Conservation (phyloP, 1,140 invertebrate species). For the Leptinotarsa texana region DNA sequence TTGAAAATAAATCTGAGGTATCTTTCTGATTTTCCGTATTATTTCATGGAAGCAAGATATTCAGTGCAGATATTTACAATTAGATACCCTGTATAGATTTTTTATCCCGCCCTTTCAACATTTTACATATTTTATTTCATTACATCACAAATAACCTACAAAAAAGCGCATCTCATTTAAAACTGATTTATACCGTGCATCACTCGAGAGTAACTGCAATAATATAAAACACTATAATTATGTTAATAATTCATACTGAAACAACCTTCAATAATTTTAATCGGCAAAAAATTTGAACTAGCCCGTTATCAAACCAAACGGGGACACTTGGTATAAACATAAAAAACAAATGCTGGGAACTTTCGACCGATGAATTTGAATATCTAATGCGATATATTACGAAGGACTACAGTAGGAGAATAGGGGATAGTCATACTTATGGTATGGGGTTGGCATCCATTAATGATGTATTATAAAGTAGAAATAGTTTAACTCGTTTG, state of each 20-base stretch:
- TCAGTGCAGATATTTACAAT: too few relatives aligned
- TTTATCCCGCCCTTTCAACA: too few relatives aligned
- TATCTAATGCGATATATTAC: background rate
- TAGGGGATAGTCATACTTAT: too few relatives aligned
- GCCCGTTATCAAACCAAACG: background rate
- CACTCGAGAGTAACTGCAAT: background rate
- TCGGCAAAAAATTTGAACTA: background rate
- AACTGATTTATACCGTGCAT: background rate
- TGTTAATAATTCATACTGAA: background rate
- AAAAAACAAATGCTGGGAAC: background rate
- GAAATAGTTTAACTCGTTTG: too few relatives aligned
- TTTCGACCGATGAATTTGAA: background rate
- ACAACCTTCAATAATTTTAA: constrained; percentile 6
- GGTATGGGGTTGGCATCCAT: too few relatives aligned
- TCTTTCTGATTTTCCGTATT: too few relatives aligned
- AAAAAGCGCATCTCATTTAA: background rate
- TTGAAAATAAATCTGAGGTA: too few relatives aligned
- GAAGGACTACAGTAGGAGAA: too few relatives aligned
- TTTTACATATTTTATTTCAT: background rate
- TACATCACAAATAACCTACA: background rate
- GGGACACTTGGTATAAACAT: background rate
- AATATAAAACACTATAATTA: constrained; percentile 4
- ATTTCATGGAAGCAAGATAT: too few relatives aligned
- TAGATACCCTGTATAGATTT: too few relatives aligned
- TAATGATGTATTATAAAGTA: too few relatives aligned